A percentile compares a stretch with the other conserved stretches of the same genome.
These are phyloP conservation scores for Hemiscyllium ocellatum DNA, from an alignment of 2,113 vertebrate genomes.

Conservation along the genomic window DNA sequence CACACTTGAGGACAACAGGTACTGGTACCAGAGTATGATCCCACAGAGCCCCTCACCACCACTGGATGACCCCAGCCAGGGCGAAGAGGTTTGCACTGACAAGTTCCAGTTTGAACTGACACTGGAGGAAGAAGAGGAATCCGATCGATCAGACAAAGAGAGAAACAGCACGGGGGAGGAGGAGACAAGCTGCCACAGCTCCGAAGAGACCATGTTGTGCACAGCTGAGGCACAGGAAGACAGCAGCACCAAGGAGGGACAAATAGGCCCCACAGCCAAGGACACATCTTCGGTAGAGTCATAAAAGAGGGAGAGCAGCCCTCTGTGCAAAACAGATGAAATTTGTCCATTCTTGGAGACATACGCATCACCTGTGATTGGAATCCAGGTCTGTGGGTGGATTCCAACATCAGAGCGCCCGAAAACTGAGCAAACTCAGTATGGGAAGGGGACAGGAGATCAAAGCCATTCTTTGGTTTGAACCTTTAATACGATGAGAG, in stretches of 20 bases:
- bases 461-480: constrained; percentile 30
- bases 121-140: constrained; percentile 52
- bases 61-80: constrained; percentile 54
- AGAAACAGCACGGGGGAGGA: constrained; percentile 43
- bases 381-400: neutral
- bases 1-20: constrained; percentile 82
- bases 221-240: constrained; percentile 26
- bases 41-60: constrained; percentile 79
- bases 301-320: neutral
- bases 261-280: constrained; percentile 39
- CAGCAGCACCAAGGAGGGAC: constrained; percentile 50
- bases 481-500: neutral
- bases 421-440: neutral
- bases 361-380: neutral
- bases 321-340: neutral
- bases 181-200: constrained; percentile 30
- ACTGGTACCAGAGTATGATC: constrained; percentile 88
- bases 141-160: constrained; percentile 35
- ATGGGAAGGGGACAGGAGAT: neutral
- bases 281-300: neutral
- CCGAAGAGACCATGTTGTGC: neutral
- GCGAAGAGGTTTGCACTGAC: constrained; percentile 57
- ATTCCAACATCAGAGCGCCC: neutral
- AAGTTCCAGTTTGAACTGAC: constrained; percentile 67
- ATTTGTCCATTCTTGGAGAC: constrained; percentile 33